Percentiles rank a stretch among this genome's conserved stretches.
These are phyloP conservation scores for Lerista edwardsae DNA, from an alignment of 2,797 vertebrate species.

Conservation along the genomic window DNA sequence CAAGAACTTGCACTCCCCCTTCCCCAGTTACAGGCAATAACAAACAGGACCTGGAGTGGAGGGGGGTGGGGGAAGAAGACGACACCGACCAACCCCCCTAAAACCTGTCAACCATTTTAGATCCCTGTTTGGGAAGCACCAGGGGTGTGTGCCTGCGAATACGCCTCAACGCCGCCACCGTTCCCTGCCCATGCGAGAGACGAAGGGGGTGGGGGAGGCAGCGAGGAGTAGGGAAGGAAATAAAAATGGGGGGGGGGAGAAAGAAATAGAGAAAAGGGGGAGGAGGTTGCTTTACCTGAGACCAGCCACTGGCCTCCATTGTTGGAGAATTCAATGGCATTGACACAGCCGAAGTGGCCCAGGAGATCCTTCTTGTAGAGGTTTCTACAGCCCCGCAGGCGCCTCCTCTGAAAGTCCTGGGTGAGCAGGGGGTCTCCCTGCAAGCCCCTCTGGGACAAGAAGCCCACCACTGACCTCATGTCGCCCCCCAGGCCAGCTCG, in stretches of 20 bases:
- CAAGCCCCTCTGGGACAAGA: slow-evolving; percentile 92
- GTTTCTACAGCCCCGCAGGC: slow-evolving; percentile 91
- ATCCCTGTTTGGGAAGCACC: slow-evolving; percentile 61
- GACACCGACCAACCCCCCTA: slow-evolving; percentile 13
- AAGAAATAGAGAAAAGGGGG: slow-evolving; percentile 38
- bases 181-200: slow-evolving; percentile 18
- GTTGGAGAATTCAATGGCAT: slow-evolving; percentile 99
- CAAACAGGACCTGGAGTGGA: slow-evolving; percentile 43
- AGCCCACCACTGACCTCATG: slow-evolving; percentile 93
- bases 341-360: slow-evolving; percentile 98
- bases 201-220: slow-evolving; percentile 22
- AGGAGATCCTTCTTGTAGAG: slow-evolving; percentile 96
- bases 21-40: not conserved
- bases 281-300: slow-evolving; percentile 85
- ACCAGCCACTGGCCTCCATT: slow-evolving; percentile 97
- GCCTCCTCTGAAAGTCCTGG: slow-evolving; percentile 93
- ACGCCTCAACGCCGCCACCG: not conserved
- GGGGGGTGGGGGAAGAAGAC: not conserved
- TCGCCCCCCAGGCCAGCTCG: slow-evolving; percentile 88
- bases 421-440: slow-evolving; percentile 90
- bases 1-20: slow-evolving; percentile 8
- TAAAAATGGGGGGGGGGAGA: slow-evolving; percentile 36
- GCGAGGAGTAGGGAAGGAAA: slow-evolving; percentile 29
- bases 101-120: slow-evolving; percentile 82
- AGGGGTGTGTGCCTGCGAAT: not conserved